Evolutionary conservation across 1,140 invertebrate species (phyloP).

Genomic region (Pachypeltis micranthus): DNA sequence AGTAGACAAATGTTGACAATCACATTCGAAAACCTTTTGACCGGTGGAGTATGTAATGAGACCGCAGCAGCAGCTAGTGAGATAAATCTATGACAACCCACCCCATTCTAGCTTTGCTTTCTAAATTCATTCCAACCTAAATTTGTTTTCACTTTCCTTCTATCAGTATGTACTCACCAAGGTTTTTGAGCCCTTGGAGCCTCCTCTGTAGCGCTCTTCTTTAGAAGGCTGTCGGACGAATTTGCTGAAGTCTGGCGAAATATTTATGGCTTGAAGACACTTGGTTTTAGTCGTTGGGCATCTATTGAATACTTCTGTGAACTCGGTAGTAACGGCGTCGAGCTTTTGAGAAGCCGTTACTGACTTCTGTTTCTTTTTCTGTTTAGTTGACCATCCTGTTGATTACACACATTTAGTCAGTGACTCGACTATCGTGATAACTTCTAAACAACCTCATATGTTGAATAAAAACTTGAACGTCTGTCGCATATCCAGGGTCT

Average conservation of each 20-base stretch:
- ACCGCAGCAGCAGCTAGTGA: too few species aligned
- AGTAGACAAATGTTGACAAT: too few species aligned
- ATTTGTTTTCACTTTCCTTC: too few species aligned
- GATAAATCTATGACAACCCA: too few species aligned
- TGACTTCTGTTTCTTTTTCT: not conserved
- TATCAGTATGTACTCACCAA: too few species aligned
- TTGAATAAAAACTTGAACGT: too few species aligned
- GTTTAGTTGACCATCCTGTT: not conserved
- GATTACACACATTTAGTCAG: not conserved
- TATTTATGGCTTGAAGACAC: not conserved
- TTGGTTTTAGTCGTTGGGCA: not conserved
- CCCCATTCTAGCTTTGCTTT: too few species aligned
- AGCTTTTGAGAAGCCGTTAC: not conserved
- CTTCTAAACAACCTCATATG: not conserved
- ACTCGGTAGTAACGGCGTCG: not conserved
- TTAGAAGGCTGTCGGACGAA: not conserved
- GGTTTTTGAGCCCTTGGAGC: not conserved
- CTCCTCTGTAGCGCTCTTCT: not conserved
- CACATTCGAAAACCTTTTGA: too few species aligned
- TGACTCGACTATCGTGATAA: not conserved
- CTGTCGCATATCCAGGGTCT: too few species aligned
- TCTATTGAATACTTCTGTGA: too few species aligned
- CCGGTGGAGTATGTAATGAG: too few species aligned
- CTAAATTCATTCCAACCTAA: too few species aligned
- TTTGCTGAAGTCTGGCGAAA: constrained; percentile 1